A percentile compares a stretch with the other conserved stretches of the same genome.
These are phyloP conservation scores for Orthosia cruda DNA, from an alignment of 2,888 invertebrate species.

Conservation along the genomic window DNA sequence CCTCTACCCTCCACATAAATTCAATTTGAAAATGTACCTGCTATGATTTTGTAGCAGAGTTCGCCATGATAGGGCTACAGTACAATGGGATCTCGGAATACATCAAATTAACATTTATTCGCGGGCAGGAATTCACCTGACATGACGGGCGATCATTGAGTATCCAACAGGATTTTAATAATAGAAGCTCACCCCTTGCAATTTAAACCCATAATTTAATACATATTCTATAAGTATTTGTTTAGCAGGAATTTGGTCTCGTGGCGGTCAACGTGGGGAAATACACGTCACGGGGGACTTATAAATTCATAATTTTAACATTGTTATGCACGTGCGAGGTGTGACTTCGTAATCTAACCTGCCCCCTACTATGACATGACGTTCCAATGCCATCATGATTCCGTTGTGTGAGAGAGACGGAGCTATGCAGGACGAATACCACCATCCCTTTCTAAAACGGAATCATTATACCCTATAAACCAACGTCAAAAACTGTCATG, in stretches of 20 bases:
- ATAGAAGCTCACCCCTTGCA: background rate
- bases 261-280: background rate
- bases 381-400: too few species aligned
- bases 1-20: background rate
- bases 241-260: slow-evolving; percentile 5
- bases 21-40: background rate
- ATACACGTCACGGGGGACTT: too few species aligned
- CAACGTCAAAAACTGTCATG: too few species aligned
- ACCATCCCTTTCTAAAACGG: too few species aligned
- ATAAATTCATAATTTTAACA: too few species aligned
- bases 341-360: too few species aligned
- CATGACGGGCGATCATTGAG: background rate
- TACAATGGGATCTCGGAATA: background rate
- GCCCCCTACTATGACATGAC: too few species aligned
- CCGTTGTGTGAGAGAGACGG: too few species aligned
- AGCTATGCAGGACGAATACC: too few species aligned
- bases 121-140: background rate
- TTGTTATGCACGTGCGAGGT: too few species aligned
- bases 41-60: background rate
- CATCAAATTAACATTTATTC: background rate
- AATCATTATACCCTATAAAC: too few species aligned
- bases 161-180: slow-evolving; percentile 8
- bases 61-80: too few species aligned
- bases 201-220: background rate
- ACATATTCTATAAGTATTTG: slow-evolving; percentile 16